Conservation (phyloP, 2,888 invertebrate genomes). For the Pristionchus mayeri region DNA sequence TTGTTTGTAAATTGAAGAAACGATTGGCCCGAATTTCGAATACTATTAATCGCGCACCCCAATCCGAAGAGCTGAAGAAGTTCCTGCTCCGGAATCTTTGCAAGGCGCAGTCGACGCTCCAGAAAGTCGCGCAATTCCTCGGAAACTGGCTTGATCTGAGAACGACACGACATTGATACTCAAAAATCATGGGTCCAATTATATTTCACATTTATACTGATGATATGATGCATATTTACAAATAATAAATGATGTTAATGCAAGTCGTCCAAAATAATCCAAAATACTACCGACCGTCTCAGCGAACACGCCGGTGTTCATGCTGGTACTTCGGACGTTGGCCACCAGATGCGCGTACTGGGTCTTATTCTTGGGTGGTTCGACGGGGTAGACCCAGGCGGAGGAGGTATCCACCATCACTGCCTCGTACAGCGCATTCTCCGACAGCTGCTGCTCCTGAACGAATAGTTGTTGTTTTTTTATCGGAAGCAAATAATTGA, state of each 20-base stretch:
- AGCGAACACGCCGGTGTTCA: background rate
- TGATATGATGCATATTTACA: too few species aligned
- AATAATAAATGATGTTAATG: too few species aligned
- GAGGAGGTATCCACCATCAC: background rate
- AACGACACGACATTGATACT: background rate
- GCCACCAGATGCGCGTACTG: background rate
- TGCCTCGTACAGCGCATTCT: background rate
- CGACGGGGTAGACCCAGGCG: slow-evolving; percentile 28
- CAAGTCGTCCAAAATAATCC: background rate
- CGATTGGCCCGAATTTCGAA: too few species aligned
- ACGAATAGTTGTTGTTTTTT: too few species aligned
- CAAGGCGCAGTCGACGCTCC: background rate
- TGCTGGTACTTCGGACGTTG: background rate
- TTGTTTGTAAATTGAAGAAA: too few species aligned
- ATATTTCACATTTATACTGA: too few species aligned
- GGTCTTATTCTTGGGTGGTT: background rate
- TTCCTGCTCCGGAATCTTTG: background rate
- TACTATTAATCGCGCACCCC: background rate
- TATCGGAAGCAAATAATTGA: too few species aligned
- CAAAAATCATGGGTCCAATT: too few species aligned
- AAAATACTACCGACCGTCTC: background rate
- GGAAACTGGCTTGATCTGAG: background rate
- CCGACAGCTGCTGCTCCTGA: background rate
- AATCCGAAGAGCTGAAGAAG: background rate
- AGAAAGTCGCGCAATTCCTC: background rate